Evolutionary conservation across 2,888 invertebrate genomes (phyloP), one percentile per base, ranked within the genome.

Genomic region (Formica aserva): DNA sequence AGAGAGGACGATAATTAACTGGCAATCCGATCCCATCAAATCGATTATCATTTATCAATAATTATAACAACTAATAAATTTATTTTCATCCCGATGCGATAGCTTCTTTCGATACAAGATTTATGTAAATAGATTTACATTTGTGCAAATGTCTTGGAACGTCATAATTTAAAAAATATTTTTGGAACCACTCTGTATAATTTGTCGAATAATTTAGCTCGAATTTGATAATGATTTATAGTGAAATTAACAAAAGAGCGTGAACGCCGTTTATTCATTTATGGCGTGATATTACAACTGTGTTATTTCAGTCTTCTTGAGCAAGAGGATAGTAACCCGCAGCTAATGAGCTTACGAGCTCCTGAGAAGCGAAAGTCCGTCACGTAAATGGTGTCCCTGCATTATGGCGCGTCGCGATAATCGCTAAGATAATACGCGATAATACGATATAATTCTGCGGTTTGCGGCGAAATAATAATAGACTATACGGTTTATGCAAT

Each of bases 271-370:
- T 72, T 38, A 72, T 18, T 29, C 74, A 6, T 41, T 75, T 57
- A 57, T 38, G 35, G 1, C 18, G 26, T 35, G 22, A 26, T 13
- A 26, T 67, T 65, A 55, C 67, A 67, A 77, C 26, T 55, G 26
- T 38, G 29, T 77, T 55, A 57, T 13, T 38, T 48, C 66, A 38
- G 26, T 9, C 55, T 15, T 57, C 52, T 52, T 29, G 15, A 9
- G 38, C 38, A 67, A 77, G 67, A 69, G 69, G n/a, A 38, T 13
- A n/a, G 55, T 55, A 77, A 77, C n/a, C 55, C 55, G 69, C 35
- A 9, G n/a, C 15, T 69, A 69, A 77, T 55, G 22, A 29, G 29
- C 41, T 57, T 22, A 15, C 55, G 38, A 67, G 67, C 4, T 38
- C 8, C 35, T 13, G 35, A 52, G 26, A 38, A 41, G n/a, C 18